Base-by-base conservation (phyloP, 2,797 vertebrate species). In the Valencia hispanica region DNA sequence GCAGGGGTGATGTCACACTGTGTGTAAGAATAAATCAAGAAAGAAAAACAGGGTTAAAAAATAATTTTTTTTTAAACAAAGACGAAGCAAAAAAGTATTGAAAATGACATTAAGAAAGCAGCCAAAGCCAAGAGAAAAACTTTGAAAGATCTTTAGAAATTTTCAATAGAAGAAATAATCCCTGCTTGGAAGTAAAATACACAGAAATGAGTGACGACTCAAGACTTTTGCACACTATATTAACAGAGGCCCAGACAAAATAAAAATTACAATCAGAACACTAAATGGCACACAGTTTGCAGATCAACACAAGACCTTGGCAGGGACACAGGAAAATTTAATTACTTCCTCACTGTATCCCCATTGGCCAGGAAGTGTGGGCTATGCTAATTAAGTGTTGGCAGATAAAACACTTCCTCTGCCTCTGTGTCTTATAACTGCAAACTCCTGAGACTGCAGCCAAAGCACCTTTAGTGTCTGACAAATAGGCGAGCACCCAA, bases 331-430 rank as follows among this genome's bases (percentile, higher is more conserved):
- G 63, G 90, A 88, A 75, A 91, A 87, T 89, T 88, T 80, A 91
- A 93, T 89, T 89, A 89, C 83, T 88, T 89, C 70, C 72, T 80
- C 63, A 80, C 61, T n/a, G 27, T 75, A 86, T 91, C 88, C 91
- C 88, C 43, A 91, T 93, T 92, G 92, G 92, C 82, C 61, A 73
- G 81, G 66, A 85, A 83, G 84, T 91, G 81, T 80, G 87, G 90
- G 84, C 91, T 88, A 92, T 91, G 88, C 91, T 92, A 94, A 94
- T 94, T 92, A 93, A 86, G 83, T 73, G 65, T 69, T 50, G 86
- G 77, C 90, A 90, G 94, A 95, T 94, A 94, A 93, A 93, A 82
- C 63, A 65, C 66, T 91, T 87, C 86, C 84, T 74, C 68, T 86
- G 84, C 88, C 86, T 87, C 71, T 74, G 78, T 68, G 89, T 91